phyloP scores from a whole-genome alignment of 2,797 vertebrate genomes.

The Siniperca undulata region DNA sequence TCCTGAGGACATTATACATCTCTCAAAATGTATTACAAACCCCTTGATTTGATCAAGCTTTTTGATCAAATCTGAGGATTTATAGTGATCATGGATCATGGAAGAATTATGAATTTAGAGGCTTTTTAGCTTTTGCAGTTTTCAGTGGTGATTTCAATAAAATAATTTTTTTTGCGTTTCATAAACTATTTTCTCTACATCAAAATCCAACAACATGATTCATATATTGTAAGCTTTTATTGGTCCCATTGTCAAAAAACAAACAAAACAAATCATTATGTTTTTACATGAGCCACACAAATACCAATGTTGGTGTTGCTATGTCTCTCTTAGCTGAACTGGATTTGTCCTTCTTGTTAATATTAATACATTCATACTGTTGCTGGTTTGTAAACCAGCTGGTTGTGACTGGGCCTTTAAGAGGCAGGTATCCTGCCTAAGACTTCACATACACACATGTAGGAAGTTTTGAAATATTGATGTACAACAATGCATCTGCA shows the following conservation, averaged over 20 bases:
- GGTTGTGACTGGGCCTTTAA: neutral
- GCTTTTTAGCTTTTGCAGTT: neutral
- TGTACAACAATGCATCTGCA: neutral
- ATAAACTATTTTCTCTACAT: neutral
- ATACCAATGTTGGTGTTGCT: neutral
- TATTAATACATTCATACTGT: neutral
- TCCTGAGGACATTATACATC: neutral
- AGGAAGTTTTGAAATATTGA: neutral
- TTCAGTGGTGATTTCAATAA: neutral
- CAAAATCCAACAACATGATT: neutral
- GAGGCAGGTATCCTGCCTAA: neutral
- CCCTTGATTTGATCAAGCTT: neutral
- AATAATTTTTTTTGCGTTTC: neutral
- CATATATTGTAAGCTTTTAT: neutral
- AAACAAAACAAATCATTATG: neutral
- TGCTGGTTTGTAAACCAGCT: conserved; percentile 10
- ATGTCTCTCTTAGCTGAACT: neutral
- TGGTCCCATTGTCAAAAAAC: neutral
- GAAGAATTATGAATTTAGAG: neutral
- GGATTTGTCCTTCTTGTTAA: neutral
- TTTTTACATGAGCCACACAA: neutral
- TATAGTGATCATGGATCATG: neutral
- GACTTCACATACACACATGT: neutral
- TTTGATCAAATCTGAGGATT: neutral
- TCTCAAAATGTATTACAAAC: neutral